These are phyloP conservation scores for Nasonia oneida DNA, from an alignment of 2,888 invertebrate species.

Conservation along the genomic window DNA sequence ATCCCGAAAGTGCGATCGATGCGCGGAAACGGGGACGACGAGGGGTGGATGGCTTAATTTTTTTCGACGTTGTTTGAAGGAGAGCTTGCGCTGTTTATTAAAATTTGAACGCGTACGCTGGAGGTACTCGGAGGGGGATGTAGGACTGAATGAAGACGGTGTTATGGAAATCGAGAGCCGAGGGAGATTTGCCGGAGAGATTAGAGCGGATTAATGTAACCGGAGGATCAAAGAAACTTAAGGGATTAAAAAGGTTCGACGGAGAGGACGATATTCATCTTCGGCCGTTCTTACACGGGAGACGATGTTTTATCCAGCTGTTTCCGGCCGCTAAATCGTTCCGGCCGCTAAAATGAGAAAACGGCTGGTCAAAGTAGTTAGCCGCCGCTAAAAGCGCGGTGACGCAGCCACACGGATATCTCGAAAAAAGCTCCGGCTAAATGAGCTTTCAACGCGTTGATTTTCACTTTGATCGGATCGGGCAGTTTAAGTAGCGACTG, in stretches of 20 bases:
- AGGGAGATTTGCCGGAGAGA: not conserved
- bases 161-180: not conserved
- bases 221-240: not conserved
- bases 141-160: not conserved
- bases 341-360: not conserved
- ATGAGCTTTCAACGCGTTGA: slow-evolving; percentile 38
- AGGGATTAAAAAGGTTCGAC: not conserved
- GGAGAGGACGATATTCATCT: slow-evolving; percentile 5
- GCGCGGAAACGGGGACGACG: not conserved
- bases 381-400: slow-evolving; percentile 22
- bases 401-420: not conserved
- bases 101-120: not conserved
- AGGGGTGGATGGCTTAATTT: not conserved
- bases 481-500: not conserved
- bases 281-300: not conserved
- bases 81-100: not conserved
- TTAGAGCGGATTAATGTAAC: not conserved
- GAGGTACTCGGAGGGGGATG: not conserved
- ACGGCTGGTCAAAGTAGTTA: slow-evolving; percentile 18
- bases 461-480: too few species aligned
- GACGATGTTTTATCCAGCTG: not conserved
- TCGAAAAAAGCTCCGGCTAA: not conserved
- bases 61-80: not conserved
- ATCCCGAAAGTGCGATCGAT: slow-evolving; percentile 22
- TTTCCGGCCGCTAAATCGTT: not conserved